A percentile compares a stretch with the other conserved stretches of the same genome.
These are phyloP conservation scores for Ceyx erithaca DNA, from an alignment of 2,797 vertebrate species.

Conservation along the genomic window DNA sequence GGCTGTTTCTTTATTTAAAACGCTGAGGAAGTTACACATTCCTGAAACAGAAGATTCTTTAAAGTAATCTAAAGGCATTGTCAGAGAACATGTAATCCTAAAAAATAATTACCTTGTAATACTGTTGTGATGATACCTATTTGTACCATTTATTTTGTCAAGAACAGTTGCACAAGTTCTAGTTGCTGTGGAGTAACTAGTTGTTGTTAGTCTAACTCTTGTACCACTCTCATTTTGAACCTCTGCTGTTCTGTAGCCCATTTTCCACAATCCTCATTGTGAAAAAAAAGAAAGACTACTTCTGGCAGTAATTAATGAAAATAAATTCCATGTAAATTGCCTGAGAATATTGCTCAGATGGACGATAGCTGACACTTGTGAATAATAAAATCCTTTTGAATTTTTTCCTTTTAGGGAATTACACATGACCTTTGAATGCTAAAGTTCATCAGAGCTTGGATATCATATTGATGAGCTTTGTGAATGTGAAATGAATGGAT, in stretches of 20 bases:
- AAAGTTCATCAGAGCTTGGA: slow-evolving; percentile 13
- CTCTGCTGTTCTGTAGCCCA: background rate
- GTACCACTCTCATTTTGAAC: background rate
- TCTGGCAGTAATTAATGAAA: slow-evolving; percentile 15
- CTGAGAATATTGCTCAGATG: background rate
- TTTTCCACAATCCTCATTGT: background rate
- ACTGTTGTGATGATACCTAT: background rate
- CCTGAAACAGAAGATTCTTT: background rate
- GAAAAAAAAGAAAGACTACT: background rate
- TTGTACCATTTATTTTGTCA: background rate
- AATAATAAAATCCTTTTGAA: background rate
- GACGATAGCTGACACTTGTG: background rate
- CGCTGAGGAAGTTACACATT: background rate
- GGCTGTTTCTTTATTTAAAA: slow-evolving; percentile 13
- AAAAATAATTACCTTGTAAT: background rate
- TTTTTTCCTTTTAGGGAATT: background rate
- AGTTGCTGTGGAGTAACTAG: background rate
- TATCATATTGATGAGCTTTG: slow-evolving; percentile 25
- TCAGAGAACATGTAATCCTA: background rate
- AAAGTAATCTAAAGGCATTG: background rate
- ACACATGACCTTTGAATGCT: background rate
- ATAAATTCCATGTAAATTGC: background rate
- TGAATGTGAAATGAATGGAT: slow-evolving; percentile 32
- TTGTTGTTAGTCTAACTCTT: background rate
- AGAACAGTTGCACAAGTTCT: background rate